phyloP scores from a whole-genome alignment of 2,113 vertebrate genomes.

The Macquaria australasica region DNA sequence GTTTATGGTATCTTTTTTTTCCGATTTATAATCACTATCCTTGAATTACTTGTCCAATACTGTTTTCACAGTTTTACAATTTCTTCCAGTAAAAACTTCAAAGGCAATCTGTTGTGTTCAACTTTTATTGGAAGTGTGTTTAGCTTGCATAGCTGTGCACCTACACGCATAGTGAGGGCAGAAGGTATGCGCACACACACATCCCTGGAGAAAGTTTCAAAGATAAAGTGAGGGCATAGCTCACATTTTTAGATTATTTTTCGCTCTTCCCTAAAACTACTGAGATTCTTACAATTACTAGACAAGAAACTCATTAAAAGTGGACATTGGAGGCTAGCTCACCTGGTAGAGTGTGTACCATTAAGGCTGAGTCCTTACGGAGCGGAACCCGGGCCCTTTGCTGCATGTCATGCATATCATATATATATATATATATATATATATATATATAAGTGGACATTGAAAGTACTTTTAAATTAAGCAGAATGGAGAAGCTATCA shows the following conservation, averaged over 20 bases:
- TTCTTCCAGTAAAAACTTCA: background rate
- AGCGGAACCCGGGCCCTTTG: too few species aligned
- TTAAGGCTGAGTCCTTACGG: too few species aligned
- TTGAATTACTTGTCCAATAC: background rate
- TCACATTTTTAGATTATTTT: slow-evolving; percentile 28
- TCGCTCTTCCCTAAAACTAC: slow-evolving; percentile 16
- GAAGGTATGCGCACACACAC: background rate
- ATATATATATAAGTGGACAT: slow-evolving; percentile 18
- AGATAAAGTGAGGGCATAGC: background rate
- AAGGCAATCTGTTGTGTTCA: background rate
- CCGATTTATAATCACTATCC: background rate
- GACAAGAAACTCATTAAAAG: slow-evolving; percentile 65
- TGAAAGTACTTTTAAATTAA: slow-evolving; percentile 30
- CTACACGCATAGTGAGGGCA: background rate
- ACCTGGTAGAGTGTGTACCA: too few species aligned
- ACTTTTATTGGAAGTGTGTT: background rate
- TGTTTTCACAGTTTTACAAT: background rate
- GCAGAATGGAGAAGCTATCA: slow-evolving; percentile 34
- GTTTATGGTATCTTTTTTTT: background rate
- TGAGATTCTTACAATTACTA: slow-evolving; percentile 25
- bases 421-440: too few species aligned
- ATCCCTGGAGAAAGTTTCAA: background rate
- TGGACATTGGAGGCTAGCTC: slow-evolving; percentile 16
- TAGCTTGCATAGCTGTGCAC: background rate
- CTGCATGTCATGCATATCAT: too few species aligned